These are phyloP conservation scores for Rhinichthys osculus DNA, from an alignment of 2,797 vertebrate genomes.

Conservation along the genomic window DNA sequence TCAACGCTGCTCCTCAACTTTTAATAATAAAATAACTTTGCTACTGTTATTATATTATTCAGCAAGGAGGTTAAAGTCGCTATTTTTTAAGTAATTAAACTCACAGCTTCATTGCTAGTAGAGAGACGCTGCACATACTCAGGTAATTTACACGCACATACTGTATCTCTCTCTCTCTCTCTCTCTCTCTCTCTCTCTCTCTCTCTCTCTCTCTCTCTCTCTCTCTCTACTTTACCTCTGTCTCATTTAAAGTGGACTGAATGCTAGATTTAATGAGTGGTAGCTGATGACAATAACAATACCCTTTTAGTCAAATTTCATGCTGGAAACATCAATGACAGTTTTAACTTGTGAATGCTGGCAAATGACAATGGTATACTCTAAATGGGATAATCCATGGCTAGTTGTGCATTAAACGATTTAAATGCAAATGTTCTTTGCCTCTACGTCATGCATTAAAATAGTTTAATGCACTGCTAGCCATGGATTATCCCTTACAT, in stretches of 20 bases:
- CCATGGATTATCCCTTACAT: not conserved
- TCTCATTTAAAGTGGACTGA: not conserved
- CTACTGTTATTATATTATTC: not conserved
- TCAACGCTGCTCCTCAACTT: too few relatives aligned
- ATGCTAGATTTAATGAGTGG: not conserved
- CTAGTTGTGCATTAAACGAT: not conserved
- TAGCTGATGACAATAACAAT: not conserved
- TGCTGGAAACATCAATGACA: not conserved
- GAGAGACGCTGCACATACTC: not conserved
- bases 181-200: too few relatives aligned
- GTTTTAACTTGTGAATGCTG: not conserved
- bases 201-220: too few relatives aligned
- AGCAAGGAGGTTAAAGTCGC: not conserved
- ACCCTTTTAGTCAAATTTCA: not conserved
- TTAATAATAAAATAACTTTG: not conserved
- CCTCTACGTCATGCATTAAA: not conserved
- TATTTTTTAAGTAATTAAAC: not conserved
- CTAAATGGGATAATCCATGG: not conserved
- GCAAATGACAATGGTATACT: not conserved
- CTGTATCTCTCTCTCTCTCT: too few relatives aligned
- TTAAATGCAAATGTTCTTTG: too few relatives aligned
- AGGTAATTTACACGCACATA: not conserved
- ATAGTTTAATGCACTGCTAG: not conserved
- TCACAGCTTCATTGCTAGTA: not conserved
- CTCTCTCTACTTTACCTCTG: not conserved